Evolutionary conservation across 2,113 vertebrate species (phyloP).

Genomic region (Lepus europaeus): DNA sequence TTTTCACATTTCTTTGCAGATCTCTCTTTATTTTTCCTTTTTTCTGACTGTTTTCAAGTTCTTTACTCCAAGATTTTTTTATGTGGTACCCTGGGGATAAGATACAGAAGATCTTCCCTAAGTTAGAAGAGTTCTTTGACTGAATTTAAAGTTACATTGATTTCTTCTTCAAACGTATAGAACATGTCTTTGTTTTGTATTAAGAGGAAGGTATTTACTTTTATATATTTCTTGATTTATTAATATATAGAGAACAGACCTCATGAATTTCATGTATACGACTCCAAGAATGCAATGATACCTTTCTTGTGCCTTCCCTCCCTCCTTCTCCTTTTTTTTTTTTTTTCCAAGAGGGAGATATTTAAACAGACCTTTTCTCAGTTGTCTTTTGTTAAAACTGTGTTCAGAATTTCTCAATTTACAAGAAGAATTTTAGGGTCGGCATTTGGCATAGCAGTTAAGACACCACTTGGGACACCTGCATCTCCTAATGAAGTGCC

Average conservation of each 20-base stretch:
- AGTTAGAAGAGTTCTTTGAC: neutral
- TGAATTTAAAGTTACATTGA: slow-evolving; percentile 29
- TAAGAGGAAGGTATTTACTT: neutral
- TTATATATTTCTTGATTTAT: no score
- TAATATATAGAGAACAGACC: no score
- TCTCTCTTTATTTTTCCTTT: neutral
- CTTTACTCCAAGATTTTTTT: neutral
- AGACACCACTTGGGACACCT: no score
- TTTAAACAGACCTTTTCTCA: slow-evolving; percentile 14
- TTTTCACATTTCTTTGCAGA: neutral
- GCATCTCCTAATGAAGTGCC: no score
- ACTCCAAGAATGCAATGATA: no score
- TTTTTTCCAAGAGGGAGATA: neutral
- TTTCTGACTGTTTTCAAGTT: neutral
- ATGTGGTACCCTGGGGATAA: neutral
- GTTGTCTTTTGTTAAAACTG: neutral
- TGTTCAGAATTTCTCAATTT: neutral
- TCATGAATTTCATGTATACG: no score
- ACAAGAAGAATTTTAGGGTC: neutral
- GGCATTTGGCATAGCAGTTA: no score
- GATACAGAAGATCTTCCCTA: neutral
- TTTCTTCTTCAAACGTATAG: slow-evolving; percentile 9
- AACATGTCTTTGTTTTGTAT: neutral
- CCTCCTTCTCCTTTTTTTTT: neutral
- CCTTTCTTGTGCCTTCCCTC: no score